Conservation (phyloP, 2,888 invertebrate species). For the Epirrhoe alternata region DNA sequence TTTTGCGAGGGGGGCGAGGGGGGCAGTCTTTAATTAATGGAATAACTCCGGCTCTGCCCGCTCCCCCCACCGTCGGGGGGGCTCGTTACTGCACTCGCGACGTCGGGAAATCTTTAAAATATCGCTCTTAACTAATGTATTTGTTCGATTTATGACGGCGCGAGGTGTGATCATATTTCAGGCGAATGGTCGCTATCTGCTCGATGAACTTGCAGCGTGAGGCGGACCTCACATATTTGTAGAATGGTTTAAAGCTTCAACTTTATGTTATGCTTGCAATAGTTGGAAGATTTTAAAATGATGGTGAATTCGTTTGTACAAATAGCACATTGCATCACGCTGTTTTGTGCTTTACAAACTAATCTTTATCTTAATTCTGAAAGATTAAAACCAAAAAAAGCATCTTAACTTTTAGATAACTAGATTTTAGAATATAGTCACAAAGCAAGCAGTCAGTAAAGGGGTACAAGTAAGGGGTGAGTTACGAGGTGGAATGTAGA, state of each 20-base stretch:
- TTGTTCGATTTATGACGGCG: slow-evolving; percentile 51
- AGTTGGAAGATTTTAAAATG: not conserved
- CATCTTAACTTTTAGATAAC: not conserved
- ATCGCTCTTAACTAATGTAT: slow-evolving; percentile 56
- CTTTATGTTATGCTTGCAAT: not conserved
- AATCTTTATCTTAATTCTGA: not conserved
- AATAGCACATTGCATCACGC: not conserved
- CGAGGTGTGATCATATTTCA: slow-evolving; percentile 43
- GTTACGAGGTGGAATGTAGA: slow-evolving; percentile 13
- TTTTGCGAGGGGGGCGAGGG: slow-evolving; percentile 56
- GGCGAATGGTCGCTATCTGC: slow-evolving; percentile 34
- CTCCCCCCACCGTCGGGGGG: slow-evolving; percentile 38
- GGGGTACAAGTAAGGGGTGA: not conserved
- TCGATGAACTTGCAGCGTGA: slow-evolving; percentile 35
- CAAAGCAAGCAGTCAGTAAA: not conserved
- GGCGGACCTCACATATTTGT: slow-evolving; percentile 37
- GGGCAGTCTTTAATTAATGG: slow-evolving; percentile 76
- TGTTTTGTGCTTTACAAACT: not conserved
- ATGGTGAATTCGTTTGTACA: not conserved
- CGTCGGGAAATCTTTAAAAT: slow-evolving; percentile 60
- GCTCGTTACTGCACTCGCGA: slow-evolving; percentile 49
- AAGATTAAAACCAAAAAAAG: not conserved
- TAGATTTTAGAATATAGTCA: not conserved
- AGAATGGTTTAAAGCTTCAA: slow-evolving; percentile 21
- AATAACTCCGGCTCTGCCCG: slow-evolving; percentile 68